phyloP scores from a whole-genome alignment of 2,113 vertebrate species.

The Origma solitaria region DNA sequence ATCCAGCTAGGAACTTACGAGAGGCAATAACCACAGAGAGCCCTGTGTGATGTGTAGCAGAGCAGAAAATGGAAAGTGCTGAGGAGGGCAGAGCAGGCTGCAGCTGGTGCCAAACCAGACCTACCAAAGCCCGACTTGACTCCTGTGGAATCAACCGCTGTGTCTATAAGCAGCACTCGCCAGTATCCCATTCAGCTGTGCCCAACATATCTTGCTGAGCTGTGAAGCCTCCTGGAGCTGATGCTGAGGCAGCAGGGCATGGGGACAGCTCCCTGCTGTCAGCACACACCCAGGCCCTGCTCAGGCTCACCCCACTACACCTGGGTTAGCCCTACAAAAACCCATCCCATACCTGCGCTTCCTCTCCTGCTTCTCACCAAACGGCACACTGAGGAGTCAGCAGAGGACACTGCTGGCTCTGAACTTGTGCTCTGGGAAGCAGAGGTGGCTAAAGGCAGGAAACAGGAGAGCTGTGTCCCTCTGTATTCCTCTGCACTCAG shows the following conservation, averaged over 20 bases:
- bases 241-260: neutral
- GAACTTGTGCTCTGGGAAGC: neutral
- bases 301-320: neutral
- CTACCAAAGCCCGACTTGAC: neutral
- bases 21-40: neutral
- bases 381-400: fast-evolving
- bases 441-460: neutral
- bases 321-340: neutral
- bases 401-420: fast-evolving
- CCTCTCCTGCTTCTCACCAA: neutral
- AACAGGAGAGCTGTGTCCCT: neutral
- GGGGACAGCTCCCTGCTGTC: neutral
- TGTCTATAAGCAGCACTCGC: fast-evolving
- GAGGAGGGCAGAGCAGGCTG: neutral
- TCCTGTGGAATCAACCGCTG: neutral
- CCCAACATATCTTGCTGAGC: fast-evolving
- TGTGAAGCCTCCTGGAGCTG: neutral
- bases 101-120: neutral
- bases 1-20: neutral
- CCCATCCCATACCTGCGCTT: neutral
- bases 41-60: neutral
- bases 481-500: neutral
- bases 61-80: neutral
- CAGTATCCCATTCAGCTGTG: neutral
- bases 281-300: neutral